phyloP scores from a whole-genome alignment of 2,797 vertebrate genomes.

The Cygnus olor region DNA sequence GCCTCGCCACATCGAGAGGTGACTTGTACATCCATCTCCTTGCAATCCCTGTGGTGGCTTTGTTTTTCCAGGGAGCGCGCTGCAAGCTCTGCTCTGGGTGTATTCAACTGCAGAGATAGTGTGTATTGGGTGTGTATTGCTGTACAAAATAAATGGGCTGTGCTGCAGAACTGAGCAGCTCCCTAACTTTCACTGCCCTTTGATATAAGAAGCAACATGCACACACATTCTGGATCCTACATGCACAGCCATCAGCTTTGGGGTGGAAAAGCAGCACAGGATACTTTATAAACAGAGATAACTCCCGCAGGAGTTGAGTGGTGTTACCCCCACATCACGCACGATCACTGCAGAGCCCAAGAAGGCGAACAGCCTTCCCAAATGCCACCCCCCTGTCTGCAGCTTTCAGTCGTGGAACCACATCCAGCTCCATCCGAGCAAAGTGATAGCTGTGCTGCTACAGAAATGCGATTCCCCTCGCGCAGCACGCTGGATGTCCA shows the following conservation, averaged over 20 bases:
- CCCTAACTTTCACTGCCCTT: neutral
- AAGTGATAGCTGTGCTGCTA: conserved; percentile 22
- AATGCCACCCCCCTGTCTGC: neutral
- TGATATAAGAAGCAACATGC: neutral
- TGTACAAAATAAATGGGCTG: neutral
- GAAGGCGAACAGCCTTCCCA: neutral
- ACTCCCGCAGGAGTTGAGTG: neutral
- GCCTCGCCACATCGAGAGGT: neutral
- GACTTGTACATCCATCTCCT: neutral
- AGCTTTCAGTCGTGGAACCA: neutral
- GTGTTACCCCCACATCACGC: neutral
- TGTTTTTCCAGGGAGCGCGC: neutral
- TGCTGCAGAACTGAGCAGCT: neutral
- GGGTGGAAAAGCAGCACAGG: neutral
- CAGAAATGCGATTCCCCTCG: conserved; percentile 36
- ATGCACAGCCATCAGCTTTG: neutral
- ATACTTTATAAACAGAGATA: neutral
- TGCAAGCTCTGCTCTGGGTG: neutral
- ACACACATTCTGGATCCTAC: neutral
- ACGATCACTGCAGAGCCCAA: neutral
- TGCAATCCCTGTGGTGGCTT: neutral
- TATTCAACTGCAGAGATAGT: neutral
- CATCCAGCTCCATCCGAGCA: neutral
- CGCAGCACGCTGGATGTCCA: neutral
- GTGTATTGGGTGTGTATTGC: neutral